A percentile compares a stretch with the other conserved stretches of the same genome.
These are phyloP conservation scores for Dryadula phaetusa DNA, from an alignment of 2,888 invertebrate species.

Conservation along the genomic window DNA sequence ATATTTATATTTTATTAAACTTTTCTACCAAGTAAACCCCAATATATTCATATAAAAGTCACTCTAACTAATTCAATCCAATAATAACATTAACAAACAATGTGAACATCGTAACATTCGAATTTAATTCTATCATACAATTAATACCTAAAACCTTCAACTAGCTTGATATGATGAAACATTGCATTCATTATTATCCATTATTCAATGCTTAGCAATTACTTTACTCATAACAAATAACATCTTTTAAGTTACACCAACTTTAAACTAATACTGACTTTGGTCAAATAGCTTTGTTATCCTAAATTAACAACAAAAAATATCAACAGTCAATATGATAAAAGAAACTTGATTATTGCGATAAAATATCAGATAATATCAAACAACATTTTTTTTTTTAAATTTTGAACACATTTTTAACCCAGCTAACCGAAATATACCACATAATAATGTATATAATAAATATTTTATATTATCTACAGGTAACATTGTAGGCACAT, in stretches of 20 bases:
- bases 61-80: conserved; percentile 80
- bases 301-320: conserved; percentile 79
- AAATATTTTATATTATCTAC: conserved; percentile 71
- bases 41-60: conserved; percentile 85
- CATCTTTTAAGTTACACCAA: conserved; percentile 64
- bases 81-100: conserved; percentile 84
- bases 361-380: conserved; percentile 80
- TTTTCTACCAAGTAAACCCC: conserved; percentile 84
- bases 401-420: conserved; percentile 80
- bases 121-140: conserved; percentile 64
- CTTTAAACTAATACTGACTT: conserved; percentile 83
- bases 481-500: conserved; percentile 84
- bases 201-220: conserved; percentile 69
- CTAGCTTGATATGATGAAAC: conserved; percentile 74
- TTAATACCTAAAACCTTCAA: conserved; percentile 67
- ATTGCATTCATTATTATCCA: conserved; percentile 65
- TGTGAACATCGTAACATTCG: conserved; percentile 70
- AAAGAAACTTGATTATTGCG: conserved; percentile 77
- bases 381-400: conserved; percentile 60
- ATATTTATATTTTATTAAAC: conserved; percentile 81
- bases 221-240: conserved; percentile 73
- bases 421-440: conserved; percentile 67
- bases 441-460: conserved; percentile 63
- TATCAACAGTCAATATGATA: conserved; percentile 82
- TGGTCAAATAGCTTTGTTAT: conserved; percentile 84